These are phyloP conservation scores for Subanguina moxae DNA, from an alignment of 1,140 invertebrate genomes.

Conservation along the genomic window DNA sequence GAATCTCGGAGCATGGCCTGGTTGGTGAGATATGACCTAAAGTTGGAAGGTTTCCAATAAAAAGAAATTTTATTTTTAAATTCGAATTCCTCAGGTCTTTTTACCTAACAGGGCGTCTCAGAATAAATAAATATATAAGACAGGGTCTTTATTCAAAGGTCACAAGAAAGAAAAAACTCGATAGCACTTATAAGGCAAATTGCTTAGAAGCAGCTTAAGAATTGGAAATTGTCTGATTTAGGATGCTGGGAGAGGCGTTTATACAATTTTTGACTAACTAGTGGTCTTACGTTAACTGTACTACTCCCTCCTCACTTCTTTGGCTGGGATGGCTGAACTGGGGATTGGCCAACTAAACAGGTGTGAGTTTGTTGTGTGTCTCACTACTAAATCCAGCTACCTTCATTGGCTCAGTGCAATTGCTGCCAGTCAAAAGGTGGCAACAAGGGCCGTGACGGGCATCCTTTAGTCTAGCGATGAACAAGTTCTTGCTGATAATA, in stretches of 20 bases:
- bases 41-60: no score
- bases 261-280: not conserved
- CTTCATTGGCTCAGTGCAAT: constrained; percentile 52
- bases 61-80: no score
- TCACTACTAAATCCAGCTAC: constrained; percentile 1
- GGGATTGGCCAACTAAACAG: constrained; percentile 33
- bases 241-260: constrained; percentile 24
- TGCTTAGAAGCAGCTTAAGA: no score
- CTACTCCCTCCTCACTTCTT: constrained; percentile 48
- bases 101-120: no score
- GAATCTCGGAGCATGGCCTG: no score
- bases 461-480: constrained; percentile 56
- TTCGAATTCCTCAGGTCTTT: no score
- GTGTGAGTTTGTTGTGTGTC: not conserved
- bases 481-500: constrained; percentile 58
- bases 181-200: no score
- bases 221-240: no score
- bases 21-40: no score
- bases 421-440: constrained; percentile 51
- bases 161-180: no score
- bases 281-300: constrained; percentile 49
- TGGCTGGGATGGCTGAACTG: constrained; percentile 55
- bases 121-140: no score
- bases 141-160: no score
- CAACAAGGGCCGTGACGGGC: constrained; percentile 52